Conservation (phyloP, 2,888 invertebrate species). For the Eupithecia subfuscata region DNA sequence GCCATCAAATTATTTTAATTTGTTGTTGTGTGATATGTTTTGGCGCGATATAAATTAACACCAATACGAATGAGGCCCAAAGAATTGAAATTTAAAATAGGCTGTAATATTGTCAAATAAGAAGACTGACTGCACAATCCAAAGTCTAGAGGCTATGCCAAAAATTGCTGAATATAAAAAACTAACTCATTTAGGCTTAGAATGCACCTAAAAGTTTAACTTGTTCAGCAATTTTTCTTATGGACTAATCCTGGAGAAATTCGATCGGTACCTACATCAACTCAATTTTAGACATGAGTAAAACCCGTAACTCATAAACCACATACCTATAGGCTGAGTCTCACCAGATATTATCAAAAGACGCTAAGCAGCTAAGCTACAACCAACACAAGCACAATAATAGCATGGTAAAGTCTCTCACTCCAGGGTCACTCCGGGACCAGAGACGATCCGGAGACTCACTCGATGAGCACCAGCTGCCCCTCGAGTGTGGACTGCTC, state of each 20-base stretch:
- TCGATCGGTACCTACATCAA: background rate
- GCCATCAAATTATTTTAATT: background rate
- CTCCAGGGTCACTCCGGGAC: constrained; percentile 35
- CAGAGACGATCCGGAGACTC: constrained; percentile 32
- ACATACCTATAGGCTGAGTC: background rate
- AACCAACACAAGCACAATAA: constrained; percentile 22
- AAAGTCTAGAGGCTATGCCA: background rate
- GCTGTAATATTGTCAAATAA: background rate
- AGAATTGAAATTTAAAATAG: background rate
- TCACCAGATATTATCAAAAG: background rate
- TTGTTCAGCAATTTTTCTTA: background rate
- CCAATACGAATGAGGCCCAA: background rate
- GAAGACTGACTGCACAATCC: background rate
- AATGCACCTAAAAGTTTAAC: background rate
- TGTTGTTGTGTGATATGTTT: too few relatives aligned
- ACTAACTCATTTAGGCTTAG: constrained; percentile 1
- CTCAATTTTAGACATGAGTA: background rate
- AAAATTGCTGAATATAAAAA: constrained; percentile 1
- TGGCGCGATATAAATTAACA: too few relatives aligned
- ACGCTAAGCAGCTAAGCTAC: constrained; percentile 13
- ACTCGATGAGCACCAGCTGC: constrained; percentile 72
- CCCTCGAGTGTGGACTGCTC: constrained; percentile 64
- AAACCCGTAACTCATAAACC: background rate
- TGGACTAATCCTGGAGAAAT: background rate
- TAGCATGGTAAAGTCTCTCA: constrained; percentile 37